Conservation (phyloP, 2,797 vertebrate species). For the Halcyon leucocephala region DNA sequence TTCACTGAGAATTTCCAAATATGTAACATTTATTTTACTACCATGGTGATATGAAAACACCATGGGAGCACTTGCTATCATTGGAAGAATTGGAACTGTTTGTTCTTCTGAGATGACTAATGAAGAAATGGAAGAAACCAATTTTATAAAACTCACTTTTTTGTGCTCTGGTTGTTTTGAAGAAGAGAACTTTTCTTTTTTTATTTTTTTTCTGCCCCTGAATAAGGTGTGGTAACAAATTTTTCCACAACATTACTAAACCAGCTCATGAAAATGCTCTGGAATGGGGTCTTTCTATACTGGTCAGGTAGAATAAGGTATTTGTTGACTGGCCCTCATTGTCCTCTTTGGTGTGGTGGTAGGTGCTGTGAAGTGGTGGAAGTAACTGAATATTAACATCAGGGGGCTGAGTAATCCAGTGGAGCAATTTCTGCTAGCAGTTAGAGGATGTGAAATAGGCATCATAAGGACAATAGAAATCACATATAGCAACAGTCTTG, state of each 20-base stretch:
- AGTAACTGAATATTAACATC: not conserved
- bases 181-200: not conserved
- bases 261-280: not conserved
- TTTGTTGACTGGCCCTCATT: not conserved
- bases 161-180: not conserved
- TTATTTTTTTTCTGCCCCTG: accelerated
- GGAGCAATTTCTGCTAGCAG: not conserved
- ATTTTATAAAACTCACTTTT: not conserved
- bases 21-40: not conserved
- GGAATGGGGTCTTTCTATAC: not conserved
- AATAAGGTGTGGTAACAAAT: not conserved
- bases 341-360: not conserved
- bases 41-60: not conserved
- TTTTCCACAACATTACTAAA: not conserved
- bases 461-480: not conserved
- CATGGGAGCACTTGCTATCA: not conserved
- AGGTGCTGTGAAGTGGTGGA: not conserved
- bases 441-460: not conserved
- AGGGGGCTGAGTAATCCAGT: not conserved
- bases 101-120: not conserved
- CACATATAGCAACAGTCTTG: not conserved
- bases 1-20: not conserved
- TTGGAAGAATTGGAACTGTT: not conserved
- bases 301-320: not conserved
- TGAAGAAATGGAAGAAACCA: not conserved